Evolutionary conservation across 2,888 invertebrate species (phyloP).

Genomic region (Rhabditoides inermis): DNA sequence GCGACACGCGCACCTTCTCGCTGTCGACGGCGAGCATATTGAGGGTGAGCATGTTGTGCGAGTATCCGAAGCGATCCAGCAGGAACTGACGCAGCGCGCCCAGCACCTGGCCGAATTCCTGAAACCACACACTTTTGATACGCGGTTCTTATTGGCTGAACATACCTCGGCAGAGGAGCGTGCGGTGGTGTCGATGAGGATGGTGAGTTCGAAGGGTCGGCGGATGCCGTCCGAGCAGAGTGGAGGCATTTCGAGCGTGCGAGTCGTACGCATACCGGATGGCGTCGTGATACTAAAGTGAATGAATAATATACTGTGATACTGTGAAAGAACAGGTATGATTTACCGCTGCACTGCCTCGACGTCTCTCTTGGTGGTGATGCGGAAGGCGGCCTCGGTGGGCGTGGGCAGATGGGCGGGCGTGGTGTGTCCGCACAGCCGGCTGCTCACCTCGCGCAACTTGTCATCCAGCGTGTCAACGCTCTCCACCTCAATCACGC

Average conservation of each 20-base stretch:
- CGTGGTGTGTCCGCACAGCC: constrained; percentile 22
- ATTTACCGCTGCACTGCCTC: constrained; percentile 4
- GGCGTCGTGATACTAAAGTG: constrained; percentile 13
- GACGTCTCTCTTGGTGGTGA: constrained; percentile 22
- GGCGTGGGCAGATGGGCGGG: constrained; percentile 7
- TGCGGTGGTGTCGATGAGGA: constrained; percentile 39
- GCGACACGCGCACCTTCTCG: constrained; percentile 23
- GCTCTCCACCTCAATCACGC: constrained; percentile 19
- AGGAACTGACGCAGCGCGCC: constrained; percentile 29
- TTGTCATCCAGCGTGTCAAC: constrained; percentile 23
- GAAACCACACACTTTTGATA: background rate
- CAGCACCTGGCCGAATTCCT: constrained; percentile 34
- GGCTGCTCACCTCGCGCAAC: constrained; percentile 14
- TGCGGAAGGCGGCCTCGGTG: constrained; percentile 10
- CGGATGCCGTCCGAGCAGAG: constrained; percentile 41
- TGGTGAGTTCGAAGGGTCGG: constrained; percentile 37
- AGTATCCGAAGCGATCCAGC: constrained; percentile 25
- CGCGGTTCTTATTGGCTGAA: background rate
- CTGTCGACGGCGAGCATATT: constrained; percentile 42
- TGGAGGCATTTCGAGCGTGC: constrained; percentile 27
- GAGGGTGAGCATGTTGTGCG: constrained; percentile 21
- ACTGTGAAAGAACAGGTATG: background rate
- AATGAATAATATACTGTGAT: background rate
- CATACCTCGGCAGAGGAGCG: constrained; percentile 23
- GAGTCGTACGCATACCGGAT: constrained; percentile 29